Evolutionary conservation across 2,797 vertebrate genomes (phyloP).

Genomic region (Acipenser transmontanus): DNA sequence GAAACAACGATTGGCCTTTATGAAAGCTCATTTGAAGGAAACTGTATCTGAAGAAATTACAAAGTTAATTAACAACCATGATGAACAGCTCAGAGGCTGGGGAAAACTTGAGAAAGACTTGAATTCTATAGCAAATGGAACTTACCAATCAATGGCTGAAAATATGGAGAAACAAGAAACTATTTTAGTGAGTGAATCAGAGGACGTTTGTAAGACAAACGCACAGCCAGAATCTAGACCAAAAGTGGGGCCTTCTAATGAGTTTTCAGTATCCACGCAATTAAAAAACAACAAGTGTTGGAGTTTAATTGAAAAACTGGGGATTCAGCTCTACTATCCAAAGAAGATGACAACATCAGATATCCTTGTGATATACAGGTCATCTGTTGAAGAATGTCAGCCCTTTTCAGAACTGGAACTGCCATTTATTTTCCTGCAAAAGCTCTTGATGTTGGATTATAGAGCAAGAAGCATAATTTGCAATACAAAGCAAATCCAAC

Average conservation of each 20-base stretch:
- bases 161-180: constrained; percentile 24
- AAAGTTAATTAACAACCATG: constrained; percentile 26
- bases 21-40: constrained; percentile 25
- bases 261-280: neutral
- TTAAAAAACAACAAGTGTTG: neutral
- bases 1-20: constrained; percentile 26
- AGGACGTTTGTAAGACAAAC: neutral
- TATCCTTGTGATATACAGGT: constrained; percentile 34
- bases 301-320: constrained; percentile 21
- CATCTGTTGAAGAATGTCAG: constrained; percentile 4
- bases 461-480: constrained; percentile 29
- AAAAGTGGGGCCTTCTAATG: no score
- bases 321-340: constrained; percentile 38
- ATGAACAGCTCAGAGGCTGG: constrained; percentile 22
- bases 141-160: neutral
- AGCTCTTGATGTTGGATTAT: constrained; percentile 39
- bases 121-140: constrained; percentile 20
- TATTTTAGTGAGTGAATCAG: constrained; percentile 17
- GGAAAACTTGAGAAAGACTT: constrained; percentile 35
- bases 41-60: constrained; percentile 25
- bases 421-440: constrained; percentile 23
- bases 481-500: neutral
- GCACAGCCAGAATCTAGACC: no score
- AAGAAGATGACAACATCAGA: constrained; percentile 33
- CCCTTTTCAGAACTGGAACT: neutral